Conservation (phyloP, 2,113 vertebrate genomes). For the Orycteropus afer region DNA sequence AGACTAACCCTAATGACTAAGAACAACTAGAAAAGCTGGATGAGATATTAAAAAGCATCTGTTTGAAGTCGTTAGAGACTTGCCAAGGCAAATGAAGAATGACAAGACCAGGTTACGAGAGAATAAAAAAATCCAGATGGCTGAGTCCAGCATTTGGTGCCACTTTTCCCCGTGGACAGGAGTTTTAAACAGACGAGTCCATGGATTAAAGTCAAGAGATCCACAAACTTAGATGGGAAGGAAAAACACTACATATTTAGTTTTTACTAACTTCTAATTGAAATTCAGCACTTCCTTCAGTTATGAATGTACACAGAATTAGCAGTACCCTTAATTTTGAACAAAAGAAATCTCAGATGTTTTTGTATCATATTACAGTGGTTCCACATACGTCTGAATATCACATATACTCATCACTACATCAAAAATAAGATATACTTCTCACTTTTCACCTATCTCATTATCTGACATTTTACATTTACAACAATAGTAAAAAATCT, state of each 20-base stretch:
- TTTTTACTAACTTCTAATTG: no score
- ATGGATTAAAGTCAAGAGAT: conserved; percentile 18
- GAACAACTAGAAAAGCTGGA: neutral
- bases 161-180: neutral
- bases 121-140: conserved; percentile 9
- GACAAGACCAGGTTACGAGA: neutral
- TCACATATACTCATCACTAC: neutral
- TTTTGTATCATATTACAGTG: neutral
- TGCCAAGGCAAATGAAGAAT: conserved; percentile 19
- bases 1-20: conserved; percentile 25
- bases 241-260: neutral
- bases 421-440: conserved; percentile 11
- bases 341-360: neutral
- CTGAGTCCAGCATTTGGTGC: neutral
- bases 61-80: conserved; percentile 10
- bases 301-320: conserved; percentile 44
- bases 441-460: no score
- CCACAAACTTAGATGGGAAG: neutral
- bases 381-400: neutral
- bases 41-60: conserved; percentile 13
- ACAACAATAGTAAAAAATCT: neutral
- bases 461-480: neutral
- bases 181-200: conserved; percentile 17
- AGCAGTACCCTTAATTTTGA: neutral
- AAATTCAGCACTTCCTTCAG: conserved; percentile 33